Conservation (phyloP, 2,113 vertebrate species). For the Cranoglanis bouderius region DNA sequence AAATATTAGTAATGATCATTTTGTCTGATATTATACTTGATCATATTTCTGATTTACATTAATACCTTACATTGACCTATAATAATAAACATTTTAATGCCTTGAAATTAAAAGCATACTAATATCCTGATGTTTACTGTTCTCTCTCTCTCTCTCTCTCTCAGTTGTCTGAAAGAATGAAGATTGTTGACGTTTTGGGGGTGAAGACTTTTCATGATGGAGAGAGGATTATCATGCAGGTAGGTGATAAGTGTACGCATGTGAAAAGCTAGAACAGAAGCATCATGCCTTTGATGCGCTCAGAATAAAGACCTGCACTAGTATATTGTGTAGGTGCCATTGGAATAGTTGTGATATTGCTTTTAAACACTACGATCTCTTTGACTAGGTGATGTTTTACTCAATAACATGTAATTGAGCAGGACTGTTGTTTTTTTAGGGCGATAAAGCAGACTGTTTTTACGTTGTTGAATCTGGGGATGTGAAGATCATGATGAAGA, state of each 20-base stretch:
- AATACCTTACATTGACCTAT: background rate
- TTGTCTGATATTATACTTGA: background rate
- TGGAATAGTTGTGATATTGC: background rate
- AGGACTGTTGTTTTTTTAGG: constrained; percentile 70
- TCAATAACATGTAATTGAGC: background rate
- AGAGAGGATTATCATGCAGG: constrained; percentile 94
- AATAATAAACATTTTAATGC: background rate
- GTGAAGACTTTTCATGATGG: constrained; percentile 86
- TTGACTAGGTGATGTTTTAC: background rate
- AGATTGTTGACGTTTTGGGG: constrained; percentile 96
- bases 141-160: background rate
- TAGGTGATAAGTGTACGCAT: constrained; percentile 45
- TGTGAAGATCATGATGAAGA: constrained; percentile 92
- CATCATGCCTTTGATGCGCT: background rate
- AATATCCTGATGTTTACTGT: background rate
- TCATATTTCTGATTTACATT: background rate
- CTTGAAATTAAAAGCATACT: background rate
- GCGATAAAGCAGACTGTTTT: constrained; percentile 93
- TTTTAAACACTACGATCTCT: background rate
- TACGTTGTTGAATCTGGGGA: constrained; percentile 94
- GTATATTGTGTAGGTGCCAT: background rate
- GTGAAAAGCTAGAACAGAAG: background rate
- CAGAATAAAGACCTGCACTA: too few species aligned
- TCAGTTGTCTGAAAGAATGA: constrained; percentile 91
- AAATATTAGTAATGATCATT: background rate